phyloP scores from a whole-genome alignment of 1,140 invertebrate species.

The Formica selysi region DNA sequence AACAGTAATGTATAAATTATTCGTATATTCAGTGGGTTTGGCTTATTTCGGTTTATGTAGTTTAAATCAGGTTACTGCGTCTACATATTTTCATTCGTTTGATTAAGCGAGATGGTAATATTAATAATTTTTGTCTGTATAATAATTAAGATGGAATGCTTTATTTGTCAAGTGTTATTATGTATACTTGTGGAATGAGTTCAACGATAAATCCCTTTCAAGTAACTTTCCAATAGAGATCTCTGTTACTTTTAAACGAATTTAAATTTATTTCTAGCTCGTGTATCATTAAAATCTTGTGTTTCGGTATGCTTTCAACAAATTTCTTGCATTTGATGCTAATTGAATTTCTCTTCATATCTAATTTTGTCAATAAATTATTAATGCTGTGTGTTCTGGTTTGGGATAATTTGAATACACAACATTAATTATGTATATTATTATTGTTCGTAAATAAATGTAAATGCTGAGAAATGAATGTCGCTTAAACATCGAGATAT shows the following conservation, averaged over 20 bases:
- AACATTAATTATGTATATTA: no score
- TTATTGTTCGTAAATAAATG: background rate
- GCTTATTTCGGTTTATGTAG: background rate
- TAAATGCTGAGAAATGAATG: background rate
- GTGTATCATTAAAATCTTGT: conserved; percentile 12
- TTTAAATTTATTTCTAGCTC: background rate
- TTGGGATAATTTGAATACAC: background rate
- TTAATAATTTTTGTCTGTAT: background rate
- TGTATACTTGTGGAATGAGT: background rate
- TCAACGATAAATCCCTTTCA: background rate
- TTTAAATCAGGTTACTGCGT: background rate
- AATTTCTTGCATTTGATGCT: background rate
- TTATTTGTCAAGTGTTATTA: background rate
- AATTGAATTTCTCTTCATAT: conserved; percentile 1
- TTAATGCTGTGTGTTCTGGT: no score
- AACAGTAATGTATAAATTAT: background rate
- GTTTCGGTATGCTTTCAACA: background rate
- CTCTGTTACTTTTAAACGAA: background rate
- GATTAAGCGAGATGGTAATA: background rate
- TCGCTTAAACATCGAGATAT: background rate
- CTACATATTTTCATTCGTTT: conserved; percentile 6
- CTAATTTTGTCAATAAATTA: background rate
- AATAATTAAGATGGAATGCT: background rate
- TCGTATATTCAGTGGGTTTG: background rate
- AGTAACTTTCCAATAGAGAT: background rate